Evolutionary conservation across 2,113 vertebrate species (phyloP).

Genomic region (Sinocyclocheilus maitianheensis): DNA sequence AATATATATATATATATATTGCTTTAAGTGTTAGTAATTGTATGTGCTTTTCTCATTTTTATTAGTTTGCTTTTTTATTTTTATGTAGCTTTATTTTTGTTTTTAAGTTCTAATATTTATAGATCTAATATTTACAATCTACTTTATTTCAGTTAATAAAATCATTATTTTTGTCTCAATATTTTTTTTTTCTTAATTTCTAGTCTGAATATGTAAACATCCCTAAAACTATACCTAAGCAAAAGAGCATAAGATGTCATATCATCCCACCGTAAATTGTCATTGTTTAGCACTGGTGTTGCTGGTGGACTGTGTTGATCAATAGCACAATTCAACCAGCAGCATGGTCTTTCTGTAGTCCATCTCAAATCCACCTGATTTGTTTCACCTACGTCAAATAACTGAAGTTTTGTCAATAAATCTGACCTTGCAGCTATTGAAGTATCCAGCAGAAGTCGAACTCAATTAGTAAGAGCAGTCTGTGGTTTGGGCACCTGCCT

Average conservation of each 20-base stretch:
- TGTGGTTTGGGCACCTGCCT: background rate
- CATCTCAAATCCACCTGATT: background rate
- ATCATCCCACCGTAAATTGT: no score
- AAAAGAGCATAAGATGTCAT: no score
- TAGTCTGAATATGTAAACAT: no score
- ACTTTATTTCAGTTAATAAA: no score
- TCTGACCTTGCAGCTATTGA: conserved; percentile 6
- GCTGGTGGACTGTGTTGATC: background rate
- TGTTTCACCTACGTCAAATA: conserved; percentile 17
- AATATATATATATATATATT: no score
- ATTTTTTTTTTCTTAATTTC: no score
- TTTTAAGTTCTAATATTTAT: background rate
- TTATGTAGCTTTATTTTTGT: background rate
- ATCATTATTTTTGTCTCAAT: no score
- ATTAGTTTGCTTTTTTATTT: background rate
- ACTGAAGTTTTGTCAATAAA: conserved; percentile 16
- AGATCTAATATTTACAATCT: no score
- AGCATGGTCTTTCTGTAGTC: background rate
- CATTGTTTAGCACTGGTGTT: background rate
- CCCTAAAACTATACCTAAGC: no score
- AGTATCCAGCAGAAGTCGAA: conserved; percentile 9
- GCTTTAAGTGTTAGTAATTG: no score
- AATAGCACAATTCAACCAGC: background rate
- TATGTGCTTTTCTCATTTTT: no score
- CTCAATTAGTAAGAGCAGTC: conserved; percentile 17